phyloP scores from a whole-genome alignment of 2,888 invertebrate genomes.

The Chironomus riparius region DNA sequence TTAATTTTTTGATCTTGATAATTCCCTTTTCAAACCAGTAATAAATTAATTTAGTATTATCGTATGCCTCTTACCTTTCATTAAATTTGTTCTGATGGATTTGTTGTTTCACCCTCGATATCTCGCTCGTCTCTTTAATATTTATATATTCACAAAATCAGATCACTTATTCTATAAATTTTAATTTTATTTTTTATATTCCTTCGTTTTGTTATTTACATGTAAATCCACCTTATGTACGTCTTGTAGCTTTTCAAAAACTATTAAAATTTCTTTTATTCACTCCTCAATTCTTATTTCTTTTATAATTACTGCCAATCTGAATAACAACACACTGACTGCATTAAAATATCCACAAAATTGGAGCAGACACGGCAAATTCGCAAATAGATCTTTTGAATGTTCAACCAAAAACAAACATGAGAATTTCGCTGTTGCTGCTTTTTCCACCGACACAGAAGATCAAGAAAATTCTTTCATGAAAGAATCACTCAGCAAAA shows the following conservation, averaged over 20 bases:
- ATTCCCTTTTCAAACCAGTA: conserved; percentile 9
- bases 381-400: no score
- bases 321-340: not conserved
- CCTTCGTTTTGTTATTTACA: not conserved
- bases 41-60: conserved; percentile 20
- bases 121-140: not conserved
- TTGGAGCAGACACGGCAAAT: not conserved
- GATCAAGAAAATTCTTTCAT: no score
- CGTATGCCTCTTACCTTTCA: conserved; percentile 19
- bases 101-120: not conserved
- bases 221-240: not conserved
- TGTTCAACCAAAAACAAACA: not conserved
- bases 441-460: not conserved
- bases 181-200: not conserved
- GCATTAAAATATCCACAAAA: not conserved
- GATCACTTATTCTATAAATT: not conserved
- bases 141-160: conserved; percentile 2
- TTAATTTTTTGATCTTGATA: conserved; percentile 1
- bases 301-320: not conserved
- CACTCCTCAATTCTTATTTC: not conserved
- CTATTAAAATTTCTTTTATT: not conserved
- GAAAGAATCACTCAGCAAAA: no score
- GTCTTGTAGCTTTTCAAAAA: not conserved
- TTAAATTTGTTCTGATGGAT: conserved; percentile 23
- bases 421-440: not conserved